Percentiles rank a stretch among this genome's conserved stretches.
Evolutionary conservation across 2,888 invertebrate genomes (phyloP).

Genomic region (Oscheius sp.): DNA sequence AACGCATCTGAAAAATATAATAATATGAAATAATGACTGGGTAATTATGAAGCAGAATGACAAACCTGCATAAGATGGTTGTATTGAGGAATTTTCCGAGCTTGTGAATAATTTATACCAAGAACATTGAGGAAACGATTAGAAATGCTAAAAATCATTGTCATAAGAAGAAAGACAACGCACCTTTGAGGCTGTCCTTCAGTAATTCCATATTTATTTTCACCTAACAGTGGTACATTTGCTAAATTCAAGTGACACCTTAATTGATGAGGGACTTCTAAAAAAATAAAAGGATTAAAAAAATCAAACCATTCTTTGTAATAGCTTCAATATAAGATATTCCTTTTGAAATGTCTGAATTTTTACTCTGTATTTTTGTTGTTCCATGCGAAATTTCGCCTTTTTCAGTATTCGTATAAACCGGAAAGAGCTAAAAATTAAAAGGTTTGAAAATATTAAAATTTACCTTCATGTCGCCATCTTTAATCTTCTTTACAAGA

Average conservation of each 20-base stretch:
- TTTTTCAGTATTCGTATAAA: background rate
- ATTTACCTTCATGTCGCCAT: background rate
- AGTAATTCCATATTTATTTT: conserved; percentile 10
- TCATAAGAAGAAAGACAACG: background rate
- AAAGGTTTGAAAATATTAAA: background rate
- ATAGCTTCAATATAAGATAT: conserved; percentile 13
- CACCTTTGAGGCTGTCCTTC: background rate
- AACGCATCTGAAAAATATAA: conserved; percentile 10
- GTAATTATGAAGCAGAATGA: background rate
- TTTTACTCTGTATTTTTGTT: too few relatives aligned
- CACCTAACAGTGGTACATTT: conserved; percentile 15
- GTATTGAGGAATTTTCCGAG: conserved; percentile 13
- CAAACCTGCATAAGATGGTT: conserved; percentile 17
- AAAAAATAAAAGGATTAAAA: background rate
- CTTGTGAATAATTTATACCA: conserved; percentile 5
- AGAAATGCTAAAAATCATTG: background rate
- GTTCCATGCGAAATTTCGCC: background rate
- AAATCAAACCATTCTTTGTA: conserved; percentile 9
- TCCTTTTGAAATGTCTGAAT: background rate
- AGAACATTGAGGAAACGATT: background rate
- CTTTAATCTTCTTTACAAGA: conserved; percentile 2
- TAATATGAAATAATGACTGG: background rate
- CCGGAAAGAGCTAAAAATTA: background rate
- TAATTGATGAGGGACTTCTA: conserved; percentile 29
- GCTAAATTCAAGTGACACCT: conserved; percentile 20